Percentiles rank a stretch among this genome's conserved stretches.
phyloP scores from a whole-genome alignment of 2,888 invertebrate species.

The Acanthopleura granulata region DNA sequence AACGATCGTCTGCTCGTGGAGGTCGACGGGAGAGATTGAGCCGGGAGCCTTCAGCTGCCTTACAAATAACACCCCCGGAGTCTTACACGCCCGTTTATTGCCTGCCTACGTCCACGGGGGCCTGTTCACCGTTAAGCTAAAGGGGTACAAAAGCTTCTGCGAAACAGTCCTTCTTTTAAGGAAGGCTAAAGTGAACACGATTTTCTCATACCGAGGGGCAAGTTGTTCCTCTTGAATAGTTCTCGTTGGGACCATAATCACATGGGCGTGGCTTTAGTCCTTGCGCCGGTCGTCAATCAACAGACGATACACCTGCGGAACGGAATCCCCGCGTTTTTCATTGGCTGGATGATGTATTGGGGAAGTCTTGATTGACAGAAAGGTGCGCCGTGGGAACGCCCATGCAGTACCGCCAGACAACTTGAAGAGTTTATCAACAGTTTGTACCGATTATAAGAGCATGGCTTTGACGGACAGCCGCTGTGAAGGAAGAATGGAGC shows the following conservation, averaged over 20 bases:
- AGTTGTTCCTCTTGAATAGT: conserved; percentile 1
- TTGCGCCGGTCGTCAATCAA: not conserved
- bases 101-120: not conserved
- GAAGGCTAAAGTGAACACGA: not conserved
- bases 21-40: not conserved
- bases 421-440: conserved; percentile 10
- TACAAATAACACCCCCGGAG: not conserved
- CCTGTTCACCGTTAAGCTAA: not conserved
- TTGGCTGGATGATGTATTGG: too few relatives aligned
- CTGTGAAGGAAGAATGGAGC: too few relatives aligned
- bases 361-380: too few relatives aligned
- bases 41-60: not conserved
- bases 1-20: too few relatives aligned
- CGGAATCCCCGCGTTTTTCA: too few relatives aligned
- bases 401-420: not conserved
- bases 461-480: not conserved
- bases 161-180: not conserved
- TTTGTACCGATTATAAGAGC: not conserved
- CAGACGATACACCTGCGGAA: not conserved
- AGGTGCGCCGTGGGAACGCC: not conserved
- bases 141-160: not conserved
- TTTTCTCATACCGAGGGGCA: not conserved
- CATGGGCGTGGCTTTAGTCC: not conserved
- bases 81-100: not conserved
- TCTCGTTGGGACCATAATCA: not conserved